Percentiles rank a stretch among this genome's conserved stretches.
Conservation (phyloP, 1,140 invertebrate genomes). For the Plectrocnemia conspersa region DNA sequence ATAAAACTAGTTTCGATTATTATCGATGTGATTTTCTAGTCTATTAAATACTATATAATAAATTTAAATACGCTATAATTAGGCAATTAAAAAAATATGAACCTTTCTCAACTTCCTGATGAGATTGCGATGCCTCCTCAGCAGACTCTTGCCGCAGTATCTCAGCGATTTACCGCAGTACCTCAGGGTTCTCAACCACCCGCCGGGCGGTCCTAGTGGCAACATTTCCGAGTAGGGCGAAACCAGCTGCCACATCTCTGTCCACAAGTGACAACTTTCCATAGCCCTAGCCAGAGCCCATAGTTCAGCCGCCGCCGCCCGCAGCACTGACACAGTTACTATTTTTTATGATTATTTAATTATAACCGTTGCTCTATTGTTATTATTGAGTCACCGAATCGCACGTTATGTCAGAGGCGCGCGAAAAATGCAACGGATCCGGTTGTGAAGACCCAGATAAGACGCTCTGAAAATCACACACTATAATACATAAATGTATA, state of each 20-base stretch:
- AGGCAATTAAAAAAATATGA: neutral
- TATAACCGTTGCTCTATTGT: too few species aligned
- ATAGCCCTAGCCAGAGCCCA: neutral
- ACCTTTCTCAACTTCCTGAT: constrained; percentile 31
- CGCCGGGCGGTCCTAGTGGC: constrained; percentile 19
- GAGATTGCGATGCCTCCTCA: constrained; percentile 26
- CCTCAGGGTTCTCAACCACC: constrained; percentile 25
- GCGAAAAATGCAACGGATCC: too few species aligned
- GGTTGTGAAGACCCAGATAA: too few species aligned
- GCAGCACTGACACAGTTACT: too few species aligned
- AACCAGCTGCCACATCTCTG: constrained; percentile 34
- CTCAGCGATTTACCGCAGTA: constrained; percentile 24
- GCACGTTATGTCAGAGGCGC: too few species aligned
- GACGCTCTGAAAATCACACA: too few species aligned
- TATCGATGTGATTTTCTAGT: too few species aligned
- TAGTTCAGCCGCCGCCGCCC: neutral
- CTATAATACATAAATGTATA: too few species aligned
- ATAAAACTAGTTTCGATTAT: too few species aligned
- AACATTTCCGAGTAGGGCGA: constrained; percentile 30
- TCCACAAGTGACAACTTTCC: constrained; percentile 12
- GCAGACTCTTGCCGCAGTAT: constrained; percentile 31
- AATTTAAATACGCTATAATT: neutral
- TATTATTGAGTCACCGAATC: too few species aligned
- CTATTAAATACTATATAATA: neutral
- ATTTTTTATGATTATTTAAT: too few species aligned